Evolutionary conservation across 2,113 vertebrate species (phyloP), one percentile per base, ranked within the genome.

Genomic region (Lathamus discolor): DNA sequence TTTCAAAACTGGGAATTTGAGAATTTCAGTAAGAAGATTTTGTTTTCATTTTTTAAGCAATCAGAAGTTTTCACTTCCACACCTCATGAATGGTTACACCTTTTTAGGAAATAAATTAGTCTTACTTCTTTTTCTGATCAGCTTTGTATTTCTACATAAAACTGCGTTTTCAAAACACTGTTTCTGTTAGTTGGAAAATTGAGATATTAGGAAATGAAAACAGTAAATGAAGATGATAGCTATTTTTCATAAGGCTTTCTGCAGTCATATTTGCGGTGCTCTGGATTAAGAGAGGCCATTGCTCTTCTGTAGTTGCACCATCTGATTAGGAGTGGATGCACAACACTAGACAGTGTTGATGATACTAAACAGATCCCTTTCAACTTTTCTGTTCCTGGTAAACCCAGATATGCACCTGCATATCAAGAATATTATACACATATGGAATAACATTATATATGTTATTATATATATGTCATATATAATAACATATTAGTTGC

Each of bases 61-160:
- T 16, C 55, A 35, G 33, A 12, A 28, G 2, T 48, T 93, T 91
- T 72, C 3, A 4, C 1, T 68, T 73, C 20, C 12, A 37, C 6
- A 25, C 4, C 41, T 87, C 41, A 19, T 0, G 2, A 37, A 23
- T 7, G 4, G 19, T 28, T 25, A 33, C 9, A 27, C 2, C 0
- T 37, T 59, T 63, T 48, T 14, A 3, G 46, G 83, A 63, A 72
- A 11, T 16, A 35, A 72, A 61, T 51, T 13, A 19, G 1, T 2
- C 33, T 79, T 29, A 14, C 2, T 2, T 24, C 22, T 62, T 87
- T 35, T 61, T 69, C 19, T 59, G 4, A 44, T 28, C 18, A n/a
- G 1, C 22, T 92, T 77, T 3, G 1, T 20, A 46, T 84, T 74
- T 63, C 62, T 63, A 10, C 10, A 23, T 29, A 37, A 84, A 87